These are phyloP conservation scores for Aphidoletes aphidimyza DNA, from an alignment of 2,888 invertebrate species.

Conservation along the genomic window DNA sequence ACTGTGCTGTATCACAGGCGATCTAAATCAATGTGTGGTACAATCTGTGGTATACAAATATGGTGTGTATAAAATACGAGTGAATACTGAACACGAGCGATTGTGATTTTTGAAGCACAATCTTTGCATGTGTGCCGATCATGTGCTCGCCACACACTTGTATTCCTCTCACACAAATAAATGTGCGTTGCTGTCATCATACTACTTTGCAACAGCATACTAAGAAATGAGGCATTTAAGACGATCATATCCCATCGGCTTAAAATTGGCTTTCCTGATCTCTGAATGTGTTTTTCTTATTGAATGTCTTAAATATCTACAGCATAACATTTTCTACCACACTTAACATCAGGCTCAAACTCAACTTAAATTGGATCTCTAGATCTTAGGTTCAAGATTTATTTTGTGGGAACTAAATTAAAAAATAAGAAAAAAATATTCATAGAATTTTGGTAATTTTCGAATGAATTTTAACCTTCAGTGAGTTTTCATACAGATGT, in stretches of 20 bases:
- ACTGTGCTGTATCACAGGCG: slow-evolving; percentile 5
- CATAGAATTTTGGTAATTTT: too few species aligned
- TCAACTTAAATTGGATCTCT: too few species aligned
- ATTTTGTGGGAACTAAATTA: too few species aligned
- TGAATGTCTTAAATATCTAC: too few species aligned
- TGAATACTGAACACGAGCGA: neutral
- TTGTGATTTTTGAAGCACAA: neutral
- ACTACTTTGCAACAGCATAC: neutral
- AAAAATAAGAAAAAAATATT: too few species aligned
- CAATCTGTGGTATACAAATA: too few species aligned
- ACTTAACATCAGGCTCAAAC: too few species aligned
- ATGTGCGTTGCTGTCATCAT: neutral
- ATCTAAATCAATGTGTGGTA: neutral
- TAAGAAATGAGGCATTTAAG: neutral
- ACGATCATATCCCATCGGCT: neutral
- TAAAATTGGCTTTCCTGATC: neutral
- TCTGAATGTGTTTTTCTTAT: too few species aligned
- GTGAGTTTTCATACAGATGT: neutral
- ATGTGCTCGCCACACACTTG: neutral
- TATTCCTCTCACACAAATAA: neutral
- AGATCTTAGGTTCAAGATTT: too few species aligned
- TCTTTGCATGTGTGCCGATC: neutral
- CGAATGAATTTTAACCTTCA: neutral
- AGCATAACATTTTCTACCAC: too few species aligned
- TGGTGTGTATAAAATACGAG: neutral